Evolutionary conservation across 2,797 vertebrate species (phyloP).

Genomic region (Pelodytes ibericus): DNA sequence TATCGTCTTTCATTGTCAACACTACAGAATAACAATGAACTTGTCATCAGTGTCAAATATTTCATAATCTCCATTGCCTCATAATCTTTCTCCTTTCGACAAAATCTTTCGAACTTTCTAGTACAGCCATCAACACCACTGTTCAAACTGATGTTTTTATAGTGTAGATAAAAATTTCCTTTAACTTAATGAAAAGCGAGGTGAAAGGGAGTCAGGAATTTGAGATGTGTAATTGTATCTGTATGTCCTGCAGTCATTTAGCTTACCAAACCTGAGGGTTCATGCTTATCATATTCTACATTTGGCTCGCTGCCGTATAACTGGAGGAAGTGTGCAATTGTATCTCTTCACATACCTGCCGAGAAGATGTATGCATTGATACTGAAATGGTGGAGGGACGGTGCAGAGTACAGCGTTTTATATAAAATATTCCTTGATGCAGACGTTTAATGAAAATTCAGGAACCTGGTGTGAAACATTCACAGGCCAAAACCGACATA

Average conservation of each 20-base stretch:
- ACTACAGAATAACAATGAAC: too few species aligned
- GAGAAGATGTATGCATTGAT: slow-evolving; percentile 43
- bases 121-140: slow-evolving; percentile 27
- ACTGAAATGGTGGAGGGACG: slow-evolving; percentile 27
- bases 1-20: too few species aligned
- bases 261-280: slow-evolving; percentile 29
- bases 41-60: too few species aligned
- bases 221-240: slow-evolving; percentile 24
- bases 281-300: background rate
- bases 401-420: background rate
- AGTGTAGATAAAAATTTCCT: background rate
- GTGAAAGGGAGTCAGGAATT: slow-evolving; percentile 50
- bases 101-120: slow-evolving; percentile 2
- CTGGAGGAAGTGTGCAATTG: slow-evolving; percentile 43
- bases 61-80: too few species aligned
- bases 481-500: too few species aligned
- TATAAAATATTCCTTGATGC: slow-evolving; percentile 15
- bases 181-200: slow-evolving; percentile 45
- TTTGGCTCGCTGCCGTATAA: slow-evolving; percentile 56
- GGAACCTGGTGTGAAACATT: too few species aligned
- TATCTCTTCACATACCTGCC: slow-evolving; percentile 55
- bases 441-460: too few species aligned
- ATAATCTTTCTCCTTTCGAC: background rate
- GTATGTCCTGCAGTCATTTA: slow-evolving; percentile 41
- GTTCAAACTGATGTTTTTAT: background rate